Conservation (phyloP, 2,888 invertebrate species). For the Ennomos erosarius region DNA sequence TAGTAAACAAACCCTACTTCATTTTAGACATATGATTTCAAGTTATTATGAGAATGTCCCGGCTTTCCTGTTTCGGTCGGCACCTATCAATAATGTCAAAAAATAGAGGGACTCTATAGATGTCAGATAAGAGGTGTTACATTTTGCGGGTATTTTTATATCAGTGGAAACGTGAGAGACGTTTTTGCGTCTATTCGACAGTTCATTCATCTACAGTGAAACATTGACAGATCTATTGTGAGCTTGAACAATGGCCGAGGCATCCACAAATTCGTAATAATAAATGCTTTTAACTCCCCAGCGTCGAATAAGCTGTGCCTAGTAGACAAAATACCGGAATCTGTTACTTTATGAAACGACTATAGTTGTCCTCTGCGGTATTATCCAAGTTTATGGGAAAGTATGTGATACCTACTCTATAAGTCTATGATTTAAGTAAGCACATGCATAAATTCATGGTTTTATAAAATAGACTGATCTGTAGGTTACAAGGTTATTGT, state of each 20-base stretch:
- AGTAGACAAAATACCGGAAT: slow-evolving; percentile 37
- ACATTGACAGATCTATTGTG: slow-evolving; percentile 81
- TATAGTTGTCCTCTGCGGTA: no score
- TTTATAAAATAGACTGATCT: no score
- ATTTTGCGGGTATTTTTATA: slow-evolving; percentile 33
- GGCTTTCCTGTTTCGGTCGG: slow-evolving; percentile 11
- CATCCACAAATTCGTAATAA: slow-evolving; percentile 45
- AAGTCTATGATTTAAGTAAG: not conserved
- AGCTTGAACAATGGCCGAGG: slow-evolving; percentile 67
- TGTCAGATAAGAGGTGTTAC: slow-evolving; percentile 26
- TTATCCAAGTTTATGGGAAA: no score
- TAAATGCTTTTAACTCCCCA: slow-evolving; percentile 45
- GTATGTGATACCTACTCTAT: no score
- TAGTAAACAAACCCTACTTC: no score
- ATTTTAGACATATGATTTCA: slow-evolving; percentile 4
- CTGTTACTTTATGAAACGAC: slow-evolving; percentile 13
- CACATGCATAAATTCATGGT: not conserved
- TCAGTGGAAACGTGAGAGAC: slow-evolving; percentile 42
- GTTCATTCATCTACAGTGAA: slow-evolving; percentile 74
- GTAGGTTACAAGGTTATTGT: no score
- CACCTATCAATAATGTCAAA: slow-evolving; percentile 26
- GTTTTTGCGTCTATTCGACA: slow-evolving; percentile 62
- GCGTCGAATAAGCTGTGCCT: slow-evolving; percentile 19
- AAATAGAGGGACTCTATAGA: slow-evolving; percentile 12
- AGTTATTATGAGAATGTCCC: slow-evolving; percentile 13